A percentile compares a stretch with the other conserved stretches of the same genome.
phyloP scores from a whole-genome alignment of 1,140 invertebrate species.

The Euura lappo region DNA sequence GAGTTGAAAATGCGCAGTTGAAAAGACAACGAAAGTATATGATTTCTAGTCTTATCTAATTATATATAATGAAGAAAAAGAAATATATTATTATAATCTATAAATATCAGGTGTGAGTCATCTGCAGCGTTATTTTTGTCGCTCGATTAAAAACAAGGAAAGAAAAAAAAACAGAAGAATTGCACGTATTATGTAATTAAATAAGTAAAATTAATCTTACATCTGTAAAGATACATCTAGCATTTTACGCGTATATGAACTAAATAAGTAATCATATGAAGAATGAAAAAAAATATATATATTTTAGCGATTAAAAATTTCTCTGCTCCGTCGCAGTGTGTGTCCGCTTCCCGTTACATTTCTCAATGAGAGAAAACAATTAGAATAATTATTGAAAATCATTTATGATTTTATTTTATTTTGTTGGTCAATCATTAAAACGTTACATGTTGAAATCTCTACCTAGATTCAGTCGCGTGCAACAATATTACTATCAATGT shows the following conservation, averaged over 20 bases:
- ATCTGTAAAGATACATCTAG: not conserved
- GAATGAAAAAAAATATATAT: not conserved
- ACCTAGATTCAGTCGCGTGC: too few species aligned
- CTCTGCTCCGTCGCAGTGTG: not conserved
- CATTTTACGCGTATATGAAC: not conserved
- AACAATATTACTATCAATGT: too few species aligned
- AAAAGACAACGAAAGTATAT: constrained; percentile 37
- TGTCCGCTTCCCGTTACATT: not conserved
- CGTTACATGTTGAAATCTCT: too few species aligned
- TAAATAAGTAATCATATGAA: not conserved
- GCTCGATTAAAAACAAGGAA: not conserved
- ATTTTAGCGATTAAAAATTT: constrained; percentile 2
- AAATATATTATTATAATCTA: not conserved
- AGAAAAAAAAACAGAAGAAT: not conserved
- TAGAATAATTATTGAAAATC: not conserved
- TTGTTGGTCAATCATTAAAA: not conserved
- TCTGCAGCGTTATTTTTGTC: not conserved
- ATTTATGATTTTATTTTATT: not conserved
- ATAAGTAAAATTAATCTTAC: not conserved
- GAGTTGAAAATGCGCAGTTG: constrained; percentile 17
- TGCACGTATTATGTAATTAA: not conserved
- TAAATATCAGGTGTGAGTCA: not conserved
- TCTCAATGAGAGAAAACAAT: not conserved
- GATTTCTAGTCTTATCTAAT: not conserved
- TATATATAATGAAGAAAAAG: not conserved